Conservation (phyloP, 2,113 vertebrate genomes). For the Hypomesus transpacificus region DNA sequence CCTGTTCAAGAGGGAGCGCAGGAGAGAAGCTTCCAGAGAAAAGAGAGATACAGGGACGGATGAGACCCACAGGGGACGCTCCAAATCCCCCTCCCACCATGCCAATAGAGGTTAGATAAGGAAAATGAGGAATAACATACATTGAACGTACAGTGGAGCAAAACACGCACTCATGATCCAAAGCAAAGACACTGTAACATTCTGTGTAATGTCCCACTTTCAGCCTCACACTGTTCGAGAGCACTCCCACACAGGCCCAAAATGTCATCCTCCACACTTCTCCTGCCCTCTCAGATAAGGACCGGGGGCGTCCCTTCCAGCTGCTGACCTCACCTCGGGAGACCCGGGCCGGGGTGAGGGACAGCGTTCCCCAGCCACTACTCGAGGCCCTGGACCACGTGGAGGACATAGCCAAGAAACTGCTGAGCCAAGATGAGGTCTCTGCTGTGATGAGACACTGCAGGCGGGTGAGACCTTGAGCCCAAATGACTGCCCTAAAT, state of each 20-base stretch:
- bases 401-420: conserved; percentile 79
- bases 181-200: not conserved
- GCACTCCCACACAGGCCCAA: too few species aligned
- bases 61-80: conserved; percentile 40
- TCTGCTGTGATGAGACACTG: conserved; percentile 88
- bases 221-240: too few species aligned
- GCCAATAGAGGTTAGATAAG: conserved; percentile 75
- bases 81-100: conserved; percentile 70
- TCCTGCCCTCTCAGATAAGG: conserved; percentile 57
- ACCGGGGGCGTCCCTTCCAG: conserved; percentile 55
- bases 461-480: conserved; percentile 72
- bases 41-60: conserved; percentile 19
- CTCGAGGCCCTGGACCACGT: conserved; percentile 72
- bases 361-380: conserved; percentile 44
- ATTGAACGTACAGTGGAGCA: too few species aligned
- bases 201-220: too few species aligned
- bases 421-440: conserved; percentile 86
- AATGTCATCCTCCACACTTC: not conserved
- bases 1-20: conserved; percentile 84
- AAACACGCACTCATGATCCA: too few species aligned
- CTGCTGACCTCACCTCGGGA: conserved; percentile 61
- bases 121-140: not conserved
- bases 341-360: conserved; percentile 61
- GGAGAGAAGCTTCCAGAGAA: conserved; percentile 56
- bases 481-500: not conserved